Base-by-base conservation (phyloP, 1,140 invertebrate species). In the Saxidomus purpurata region DNA sequence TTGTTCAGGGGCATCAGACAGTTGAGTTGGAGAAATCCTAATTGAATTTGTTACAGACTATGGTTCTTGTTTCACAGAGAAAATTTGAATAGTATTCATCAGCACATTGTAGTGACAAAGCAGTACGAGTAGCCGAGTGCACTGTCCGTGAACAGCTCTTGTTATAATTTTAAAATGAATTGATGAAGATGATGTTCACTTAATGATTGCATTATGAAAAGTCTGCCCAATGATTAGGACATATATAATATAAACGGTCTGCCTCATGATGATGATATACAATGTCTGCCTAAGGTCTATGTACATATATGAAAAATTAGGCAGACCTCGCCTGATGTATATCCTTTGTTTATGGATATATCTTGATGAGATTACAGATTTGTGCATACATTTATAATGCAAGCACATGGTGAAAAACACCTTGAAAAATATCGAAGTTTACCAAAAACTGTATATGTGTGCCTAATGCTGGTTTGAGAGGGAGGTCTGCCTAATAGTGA, bases 191-290 rank as follows among this genome's bases (percentile, higher is more conserved):
- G 19, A 6, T 55, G 8, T 55, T 55, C 59, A 63, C 59, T 63
- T 28, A 9, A 28, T 28, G 9, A 28, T 28, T 28, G n/a, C 25
- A 63, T 28, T 63, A 15, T 63, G 25, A 63, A 63, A 63, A 63
- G 25, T 63, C 59, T 63, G 59, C 59, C 59, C 22, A 63, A 63
- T 63, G 59, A 63, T 63, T 63, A 63, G 59, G 59, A 63, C 25
- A 63, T 63, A 63, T 63, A 63, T 63, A 15, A 63, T 28, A 63
- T 63, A 55, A 55, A 55, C 52, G 52, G 59, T 63, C 25, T 63
- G 25, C 59, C n/a, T 63, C 1, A 63, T 63, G 59, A 63, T 25
- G 59, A 25, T 63, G 28, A 63, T 63, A 63, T 63, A 28, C 59
- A 63, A 63, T 28, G 59, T 63, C 59, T 63, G 59, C 59, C 59